Base-by-base conservation (phyloP, 2,888 invertebrate genomes). In the Drosophila sordidula region DNA sequence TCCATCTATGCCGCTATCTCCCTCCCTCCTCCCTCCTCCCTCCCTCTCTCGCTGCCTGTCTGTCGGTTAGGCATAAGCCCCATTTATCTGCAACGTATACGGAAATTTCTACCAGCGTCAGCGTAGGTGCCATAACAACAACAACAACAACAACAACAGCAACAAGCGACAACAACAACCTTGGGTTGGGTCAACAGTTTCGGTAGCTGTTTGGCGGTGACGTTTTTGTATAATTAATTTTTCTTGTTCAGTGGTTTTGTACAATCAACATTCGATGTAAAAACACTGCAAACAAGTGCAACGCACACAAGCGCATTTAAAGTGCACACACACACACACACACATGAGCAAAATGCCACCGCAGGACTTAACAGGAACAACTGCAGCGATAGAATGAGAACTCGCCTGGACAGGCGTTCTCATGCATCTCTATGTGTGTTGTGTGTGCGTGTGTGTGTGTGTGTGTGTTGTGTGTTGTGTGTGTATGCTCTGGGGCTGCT, bases 211-310 rank as follows among this genome's bases (percentile, higher is more conserved):
- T 84, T 84, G 83, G 89, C 83, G 89, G 89, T 89, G 87, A 87
- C 87, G 88, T 90, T 90, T 89, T 90, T 90, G 88, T 90, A 91
- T 90, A 91, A 90, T 90, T 90, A 90, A 91, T 91, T 90, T 90
- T 91, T 90, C 90, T 91, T 91, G 91, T 90, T 91, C 91, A 91
- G 90, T 91, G 91, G 91, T 87, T 91, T 90, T 87, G 86, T 87
- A 90, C 87, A 90, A 90, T 90, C 90, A 89, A 82, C 90, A 86
- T 89, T 88, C 84, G 89, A 89, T 84, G 77, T 77, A 87, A 81
- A 84, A 84, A 84, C 83, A 84, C 78, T 80, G 79, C 80, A 84
- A 78, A 78, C 82, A 87, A 88, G 73, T 77, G 75, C 79, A 80
- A 73, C 78, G 89, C 89, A 86, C 70, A 87, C 83, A 87, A 80